Evolutionary conservation across 2,888 invertebrate genomes (phyloP).

Genomic region (Drosophila paracracens): DNA sequence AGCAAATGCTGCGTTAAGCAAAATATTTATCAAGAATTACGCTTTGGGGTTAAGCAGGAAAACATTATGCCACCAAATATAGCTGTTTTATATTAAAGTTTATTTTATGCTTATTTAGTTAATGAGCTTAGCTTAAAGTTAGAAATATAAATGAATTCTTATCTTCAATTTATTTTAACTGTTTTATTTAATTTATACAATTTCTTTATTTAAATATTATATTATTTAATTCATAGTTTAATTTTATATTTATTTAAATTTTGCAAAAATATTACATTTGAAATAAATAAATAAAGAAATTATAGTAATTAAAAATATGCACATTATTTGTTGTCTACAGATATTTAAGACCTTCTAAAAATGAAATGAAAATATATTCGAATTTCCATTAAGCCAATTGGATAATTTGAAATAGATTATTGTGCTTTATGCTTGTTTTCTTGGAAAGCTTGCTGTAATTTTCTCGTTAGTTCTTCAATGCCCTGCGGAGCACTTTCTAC

Average conservation of each 20-base stretch:
- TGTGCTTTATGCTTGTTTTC: neutral
- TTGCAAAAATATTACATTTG: neutral
- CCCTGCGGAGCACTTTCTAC: conserved; percentile 36
- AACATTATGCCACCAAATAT: neutral
- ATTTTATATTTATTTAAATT: neutral
- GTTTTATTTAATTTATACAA: too few species aligned
- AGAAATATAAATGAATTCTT: too few species aligned
- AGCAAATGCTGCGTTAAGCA: conserved; percentile 16
- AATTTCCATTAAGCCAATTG: neutral
- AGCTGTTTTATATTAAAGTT: neutral
- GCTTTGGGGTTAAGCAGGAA: neutral
- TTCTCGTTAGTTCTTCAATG: conserved; percentile 3
- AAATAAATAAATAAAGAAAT: too few species aligned
- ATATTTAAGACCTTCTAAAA: neutral
- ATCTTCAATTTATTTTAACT: too few species aligned
- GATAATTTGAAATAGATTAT: neutral
- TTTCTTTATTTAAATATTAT: neutral
- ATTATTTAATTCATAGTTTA: neutral
- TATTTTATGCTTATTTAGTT: neutral
- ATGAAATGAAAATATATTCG: neutral
- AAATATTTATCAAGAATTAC: neutral
- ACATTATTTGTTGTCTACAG: neutral
- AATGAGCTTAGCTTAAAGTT: neutral
- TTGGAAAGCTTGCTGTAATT: neutral
- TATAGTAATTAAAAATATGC: too few species aligned